Conservation (phyloP, 2,888 invertebrate genomes). For the Eulithis testata region DNA sequence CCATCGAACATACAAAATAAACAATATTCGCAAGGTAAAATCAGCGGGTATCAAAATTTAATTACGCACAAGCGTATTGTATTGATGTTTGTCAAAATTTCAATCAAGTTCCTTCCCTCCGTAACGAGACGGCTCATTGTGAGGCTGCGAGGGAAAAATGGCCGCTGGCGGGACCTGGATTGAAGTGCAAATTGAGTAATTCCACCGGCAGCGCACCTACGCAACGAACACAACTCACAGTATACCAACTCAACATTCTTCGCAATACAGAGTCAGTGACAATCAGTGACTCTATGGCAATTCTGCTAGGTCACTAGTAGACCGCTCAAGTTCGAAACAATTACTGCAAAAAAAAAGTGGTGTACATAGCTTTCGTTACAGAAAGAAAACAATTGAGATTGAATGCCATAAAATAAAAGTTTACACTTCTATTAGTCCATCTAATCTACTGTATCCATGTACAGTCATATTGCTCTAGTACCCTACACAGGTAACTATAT, state of each 20-base stretch:
- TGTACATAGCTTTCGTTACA: too few species aligned
- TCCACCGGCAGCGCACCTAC: conserved; percentile 51
- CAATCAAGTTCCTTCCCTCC: conserved; percentile 50
- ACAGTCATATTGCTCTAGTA: too few species aligned
- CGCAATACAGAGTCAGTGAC: too few species aligned
- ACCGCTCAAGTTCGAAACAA: too few species aligned
- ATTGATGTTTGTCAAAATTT: conserved; percentile 46
- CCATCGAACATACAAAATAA: not conserved
- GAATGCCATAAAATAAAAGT: too few species aligned
- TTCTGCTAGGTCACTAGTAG: too few species aligned
- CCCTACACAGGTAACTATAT: too few species aligned
- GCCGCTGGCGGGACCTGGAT: conserved; percentile 81
- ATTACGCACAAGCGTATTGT: conserved; percentile 34
- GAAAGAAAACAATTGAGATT: too few species aligned
- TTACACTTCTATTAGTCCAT: too few species aligned
- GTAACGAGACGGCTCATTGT: conserved; percentile 45
- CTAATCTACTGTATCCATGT: too few species aligned
- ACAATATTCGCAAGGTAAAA: conserved; percentile 14
- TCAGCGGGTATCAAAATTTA: conserved; percentile 29
- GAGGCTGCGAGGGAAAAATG: conserved; percentile 68
- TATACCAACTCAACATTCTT: not conserved
- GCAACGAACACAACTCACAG: not conserved
- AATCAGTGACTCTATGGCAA: too few species aligned
- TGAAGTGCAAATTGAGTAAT: conserved; percentile 83
- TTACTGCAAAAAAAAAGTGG: too few species aligned